Base-by-base conservation (phyloP, 2,113 vertebrate species). In the Mola mola region DNA sequence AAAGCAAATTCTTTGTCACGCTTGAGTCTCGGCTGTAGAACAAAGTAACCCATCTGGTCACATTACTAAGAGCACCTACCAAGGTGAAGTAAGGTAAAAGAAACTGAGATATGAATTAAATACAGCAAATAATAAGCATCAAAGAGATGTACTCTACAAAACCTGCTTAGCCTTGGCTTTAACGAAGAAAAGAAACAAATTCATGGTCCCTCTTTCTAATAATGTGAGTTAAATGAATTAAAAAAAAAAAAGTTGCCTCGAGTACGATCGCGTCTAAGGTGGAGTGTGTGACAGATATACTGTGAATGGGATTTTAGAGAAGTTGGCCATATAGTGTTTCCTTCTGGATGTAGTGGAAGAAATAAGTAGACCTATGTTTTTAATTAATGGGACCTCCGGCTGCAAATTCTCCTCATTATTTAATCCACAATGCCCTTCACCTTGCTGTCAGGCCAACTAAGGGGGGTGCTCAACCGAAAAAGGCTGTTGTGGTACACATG, bases 231-330 rank as follows among this genome's bases (percentile, higher is more conserved):
- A n/a, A n/a, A n/a, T n/a, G n/a, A n/a, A n/a, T n/a, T n/a, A n/a
- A n/a, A n/a, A n/a, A n/a, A n/a, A n/a, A n/a, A n/a, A n/a, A n/a
- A n/a, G n/a, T n/a, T n/a, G n/a, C n/a, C n/a, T n/a, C n/a, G n/a
- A n/a, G n/a, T n/a, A n/a, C n/a, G n/a, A n/a, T n/a, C n/a, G 62
- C 21, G 37, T 50, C 44, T 52, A 66, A 69, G 43, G 62, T 44
- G 47, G 53, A 31, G 43, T 52, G 20, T 41, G 40, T 46, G 64
- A 69, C 71, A 72, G 26, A 82, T 65, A n/a, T 75, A 79, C 86
- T 82, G 86, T 85, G 72, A 53, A 59, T 25, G 59, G 57, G 48
- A 47, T 60, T 83, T 82, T 36, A 68, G 24, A 66, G 24, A 60
- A 62, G 21, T 52, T 57, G 46, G 50, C n/a, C n/a, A n/a, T n/a